Evolutionary conservation across 2,888 invertebrate genomes (phyloP).

Genomic region (Venustoraphidia nigricollis): DNA sequence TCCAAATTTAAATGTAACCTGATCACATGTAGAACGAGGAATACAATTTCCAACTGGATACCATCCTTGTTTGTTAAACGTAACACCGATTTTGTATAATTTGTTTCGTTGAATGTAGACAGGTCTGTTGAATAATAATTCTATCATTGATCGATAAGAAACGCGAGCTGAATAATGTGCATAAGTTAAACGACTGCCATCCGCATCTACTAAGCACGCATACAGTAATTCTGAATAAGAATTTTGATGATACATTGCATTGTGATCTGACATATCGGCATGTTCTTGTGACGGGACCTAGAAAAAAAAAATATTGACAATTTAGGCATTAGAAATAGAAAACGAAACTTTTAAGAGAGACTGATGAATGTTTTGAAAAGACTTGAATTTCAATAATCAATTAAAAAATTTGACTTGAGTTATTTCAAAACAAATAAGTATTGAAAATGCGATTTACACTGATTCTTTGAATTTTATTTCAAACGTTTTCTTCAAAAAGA

Average conservation of each 20-base stretch:
- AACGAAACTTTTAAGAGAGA: too few relatives aligned
- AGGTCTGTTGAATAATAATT: slow-evolving; percentile 67
- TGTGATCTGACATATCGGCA: slow-evolving; percentile 27
- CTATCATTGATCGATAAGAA: slow-evolving; percentile 54
- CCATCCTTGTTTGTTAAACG: slow-evolving; percentile 67
- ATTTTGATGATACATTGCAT: slow-evolving; percentile 18
- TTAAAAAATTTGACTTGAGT: background rate
- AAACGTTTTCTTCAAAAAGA: too few relatives aligned
- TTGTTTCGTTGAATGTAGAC: slow-evolving; percentile 61
- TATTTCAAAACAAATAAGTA: background rate
- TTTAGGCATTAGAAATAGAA: background rate
- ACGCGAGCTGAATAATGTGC: slow-evolving; percentile 69
- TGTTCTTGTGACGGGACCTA: slow-evolving; percentile 61
- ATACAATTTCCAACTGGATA: slow-evolving; percentile 66
- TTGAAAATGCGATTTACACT: background rate
- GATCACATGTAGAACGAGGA: slow-evolving; percentile 48
- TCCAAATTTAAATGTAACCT: slow-evolving; percentile 61
- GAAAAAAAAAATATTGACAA: slow-evolving; percentile 11
- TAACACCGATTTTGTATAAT: slow-evolving; percentile 68
- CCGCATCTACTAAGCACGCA: slow-evolving; percentile 65
- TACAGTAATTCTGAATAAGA: slow-evolving; percentile 63
- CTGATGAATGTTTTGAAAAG: too few relatives aligned
- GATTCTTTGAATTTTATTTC: background rate
- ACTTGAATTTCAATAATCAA: too few relatives aligned
- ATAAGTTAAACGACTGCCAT: slow-evolving; percentile 65